Conservation (phyloP, 2,113 vertebrate genomes). For the Amphiprion percula region DNA sequence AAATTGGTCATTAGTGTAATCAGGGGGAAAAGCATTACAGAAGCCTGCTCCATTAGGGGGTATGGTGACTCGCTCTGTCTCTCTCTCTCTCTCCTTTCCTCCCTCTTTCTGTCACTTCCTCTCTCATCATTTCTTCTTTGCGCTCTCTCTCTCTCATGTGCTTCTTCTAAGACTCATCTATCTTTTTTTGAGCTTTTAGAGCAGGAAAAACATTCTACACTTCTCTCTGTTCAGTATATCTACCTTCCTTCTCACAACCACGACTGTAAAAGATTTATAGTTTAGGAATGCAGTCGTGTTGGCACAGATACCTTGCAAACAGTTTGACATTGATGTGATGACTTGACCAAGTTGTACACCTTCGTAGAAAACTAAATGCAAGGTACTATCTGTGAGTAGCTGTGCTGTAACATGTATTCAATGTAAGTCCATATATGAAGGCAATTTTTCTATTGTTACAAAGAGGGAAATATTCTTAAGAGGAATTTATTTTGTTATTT, state of each 20-base stretch:
- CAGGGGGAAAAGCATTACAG: constrained; percentile 59
- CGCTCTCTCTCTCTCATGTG: constrained; percentile 12
- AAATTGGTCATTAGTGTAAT: constrained; percentile 74
- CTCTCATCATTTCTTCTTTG: constrained; percentile 45
- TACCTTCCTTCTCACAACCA: not conserved
- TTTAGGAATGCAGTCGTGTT: not conserved
- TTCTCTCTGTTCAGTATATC: not conserved
- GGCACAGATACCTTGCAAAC: not conserved
- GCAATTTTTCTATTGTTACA: too few relatives aligned
- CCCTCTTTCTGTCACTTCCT: constrained; percentile 45
- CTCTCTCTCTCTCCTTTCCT: constrained; percentile 33
- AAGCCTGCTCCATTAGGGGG: constrained; percentile 48
- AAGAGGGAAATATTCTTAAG: too few relatives aligned
- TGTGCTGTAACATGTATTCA: not conserved
- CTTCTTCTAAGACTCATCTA: constrained; percentile 39
- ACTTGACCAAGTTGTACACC: not conserved
- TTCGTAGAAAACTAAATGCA: not conserved
- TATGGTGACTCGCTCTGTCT: constrained; percentile 26
- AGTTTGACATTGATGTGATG: constrained; percentile 12
- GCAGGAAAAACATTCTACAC: constrained; percentile 1
- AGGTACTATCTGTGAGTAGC: not conserved
- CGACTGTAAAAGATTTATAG: not conserved
- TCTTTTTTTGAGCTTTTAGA: constrained; percentile 28
- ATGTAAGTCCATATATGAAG: too few relatives aligned
- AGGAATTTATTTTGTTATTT: too few relatives aligned